A percentile compares a stretch with the other conserved stretches of the same genome.
Conservation (phyloP, 2,888 invertebrate genomes). For the Linnaemya vulpina region DNA sequence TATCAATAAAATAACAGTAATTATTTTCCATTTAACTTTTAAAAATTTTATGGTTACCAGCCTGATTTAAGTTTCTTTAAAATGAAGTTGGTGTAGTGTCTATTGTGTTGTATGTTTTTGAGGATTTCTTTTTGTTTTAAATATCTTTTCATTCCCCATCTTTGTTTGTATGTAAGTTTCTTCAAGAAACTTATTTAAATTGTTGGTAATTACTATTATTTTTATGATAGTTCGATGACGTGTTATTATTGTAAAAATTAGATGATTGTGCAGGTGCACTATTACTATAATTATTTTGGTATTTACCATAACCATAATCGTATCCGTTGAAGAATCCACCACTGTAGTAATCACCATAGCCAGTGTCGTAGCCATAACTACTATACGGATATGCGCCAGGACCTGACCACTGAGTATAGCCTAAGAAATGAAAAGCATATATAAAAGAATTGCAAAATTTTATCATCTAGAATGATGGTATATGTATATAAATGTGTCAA, state of each 20-base stretch:
- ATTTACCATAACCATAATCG: constrained; percentile 86
- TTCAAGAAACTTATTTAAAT: constrained; percentile 75
- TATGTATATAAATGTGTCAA: too few species aligned
- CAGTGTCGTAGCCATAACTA: constrained; percentile 85
- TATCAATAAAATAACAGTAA: constrained; percentile 71
- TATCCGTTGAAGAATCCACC: constrained; percentile 86
- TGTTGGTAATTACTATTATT: constrained; percentile 81
- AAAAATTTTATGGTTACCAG: constrained; percentile 34
- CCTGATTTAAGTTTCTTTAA: constrained; percentile 60
- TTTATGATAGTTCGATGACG: constrained; percentile 80
- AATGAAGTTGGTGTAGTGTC: constrained; percentile 70
- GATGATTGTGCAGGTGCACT: constrained; percentile 77
- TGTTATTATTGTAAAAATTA: constrained; percentile 81
- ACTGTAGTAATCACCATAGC: constrained; percentile 90
- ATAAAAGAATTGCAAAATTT: neutral
- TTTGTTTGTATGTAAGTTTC: neutral
- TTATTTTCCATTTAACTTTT: constrained; percentile 23
- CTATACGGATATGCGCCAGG: constrained; percentile 88
- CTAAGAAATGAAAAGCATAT: constrained; percentile 71
- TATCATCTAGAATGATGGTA: constrained; percentile 41
- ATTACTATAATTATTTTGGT: constrained; percentile 81
- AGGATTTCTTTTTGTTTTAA: constrained; percentile 29
- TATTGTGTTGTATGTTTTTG: constrained; percentile 63
- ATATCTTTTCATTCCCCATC: constrained; percentile 32
- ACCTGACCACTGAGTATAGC: constrained; percentile 83